Evolutionary conservation across 2,888 invertebrate species (phyloP).

Genomic region (Thelaira solivaga): DNA sequence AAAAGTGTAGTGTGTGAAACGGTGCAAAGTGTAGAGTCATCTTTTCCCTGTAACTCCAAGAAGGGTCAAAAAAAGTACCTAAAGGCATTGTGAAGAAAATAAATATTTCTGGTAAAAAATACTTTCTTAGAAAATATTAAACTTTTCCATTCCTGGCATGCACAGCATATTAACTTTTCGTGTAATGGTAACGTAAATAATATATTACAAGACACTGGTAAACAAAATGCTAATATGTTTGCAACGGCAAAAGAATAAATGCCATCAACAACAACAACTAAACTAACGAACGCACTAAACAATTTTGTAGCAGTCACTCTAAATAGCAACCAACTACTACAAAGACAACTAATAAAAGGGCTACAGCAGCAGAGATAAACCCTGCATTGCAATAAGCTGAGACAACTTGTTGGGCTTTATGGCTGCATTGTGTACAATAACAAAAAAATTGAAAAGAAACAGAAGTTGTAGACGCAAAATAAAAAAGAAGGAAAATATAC

Average conservation of each 20-base stretch:
- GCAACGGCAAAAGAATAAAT: no score
- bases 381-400: constrained; percentile 39
- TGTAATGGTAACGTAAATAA: background rate
- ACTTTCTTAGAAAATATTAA: no score
- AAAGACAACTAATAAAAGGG: constrained; percentile 10
- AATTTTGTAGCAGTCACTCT: constrained; percentile 10
- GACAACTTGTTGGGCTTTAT: constrained; percentile 57
- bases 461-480: background rate
- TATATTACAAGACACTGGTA: constrained; percentile 19
- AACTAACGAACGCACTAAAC: background rate
- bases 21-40: no score
- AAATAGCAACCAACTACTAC: constrained; percentile 8
- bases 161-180: background rate
- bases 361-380: constrained; percentile 13
- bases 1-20: no score
- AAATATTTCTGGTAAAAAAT: no score
- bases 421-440: background rate
- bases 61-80: no score
- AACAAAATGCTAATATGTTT: constrained; percentile 17
- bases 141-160: background rate
- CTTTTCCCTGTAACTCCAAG: no score
- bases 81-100: no score
- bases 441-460: background rate
- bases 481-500: background rate
- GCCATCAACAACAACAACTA: background rate